Evolutionary conservation across 2,888 invertebrate genomes (phyloP).

Genomic region (Adela reaumurella): DNA sequence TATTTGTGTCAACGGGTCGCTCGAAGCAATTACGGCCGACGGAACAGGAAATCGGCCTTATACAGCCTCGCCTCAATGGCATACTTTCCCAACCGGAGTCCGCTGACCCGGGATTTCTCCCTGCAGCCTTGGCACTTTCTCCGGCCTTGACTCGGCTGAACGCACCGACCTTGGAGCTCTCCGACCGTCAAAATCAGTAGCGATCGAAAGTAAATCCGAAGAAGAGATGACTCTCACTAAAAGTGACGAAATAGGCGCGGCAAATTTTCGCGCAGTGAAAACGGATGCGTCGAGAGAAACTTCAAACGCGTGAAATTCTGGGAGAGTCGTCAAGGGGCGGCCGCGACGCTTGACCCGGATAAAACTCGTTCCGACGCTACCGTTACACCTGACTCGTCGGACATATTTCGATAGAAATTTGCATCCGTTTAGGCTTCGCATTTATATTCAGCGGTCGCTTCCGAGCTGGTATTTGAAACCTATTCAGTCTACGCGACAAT

Average conservation of each 20-base stretch:
- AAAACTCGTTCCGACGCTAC: conserved; percentile 31
- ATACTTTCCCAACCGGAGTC: conserved; percentile 31
- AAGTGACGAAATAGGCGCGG: conserved; percentile 37
- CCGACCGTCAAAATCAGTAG: not conserved
- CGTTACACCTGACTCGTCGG: not conserved
- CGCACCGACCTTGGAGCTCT: conserved; percentile 31
- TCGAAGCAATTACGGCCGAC: conserved; percentile 14
- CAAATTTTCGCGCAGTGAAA: conserved; percentile 35
- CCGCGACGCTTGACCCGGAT: conserved; percentile 40
- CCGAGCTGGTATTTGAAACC: not conserved
- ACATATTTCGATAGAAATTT: not conserved
- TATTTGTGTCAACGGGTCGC: conserved; percentile 48
- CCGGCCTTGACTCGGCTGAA: conserved; percentile 35
- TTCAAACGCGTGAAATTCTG: conserved; percentile 49
- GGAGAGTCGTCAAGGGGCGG: conserved; percentile 26
- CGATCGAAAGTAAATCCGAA: conserved; percentile 41
- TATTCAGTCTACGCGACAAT: no score
- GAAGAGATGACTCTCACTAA: conserved; percentile 42
- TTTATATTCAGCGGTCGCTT: not conserved
- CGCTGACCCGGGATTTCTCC: conserved; percentile 47
- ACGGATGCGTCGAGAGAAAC: conserved; percentile 56
- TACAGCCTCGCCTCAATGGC: not conserved
- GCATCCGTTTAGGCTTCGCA: not conserved
- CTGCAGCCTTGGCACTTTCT: conserved; percentile 54
- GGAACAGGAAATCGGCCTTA: conserved; percentile 9